Evolutionary conservation across 2,888 invertebrate genomes (phyloP), one percentile per base, ranked within the genome.

Genomic region (Lymantria monacha): DNA sequence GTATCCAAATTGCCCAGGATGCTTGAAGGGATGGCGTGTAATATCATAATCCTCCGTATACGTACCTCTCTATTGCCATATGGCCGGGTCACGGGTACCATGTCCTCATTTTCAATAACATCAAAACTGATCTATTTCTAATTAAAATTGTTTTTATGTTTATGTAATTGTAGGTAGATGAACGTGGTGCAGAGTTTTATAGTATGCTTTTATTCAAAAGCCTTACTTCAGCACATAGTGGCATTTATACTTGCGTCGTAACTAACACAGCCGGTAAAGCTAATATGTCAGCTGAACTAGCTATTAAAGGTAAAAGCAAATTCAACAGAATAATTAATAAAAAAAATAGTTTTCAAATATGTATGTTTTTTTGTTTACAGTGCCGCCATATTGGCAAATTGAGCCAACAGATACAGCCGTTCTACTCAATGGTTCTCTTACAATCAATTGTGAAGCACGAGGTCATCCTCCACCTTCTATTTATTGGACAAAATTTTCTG

Each of bases 381-480:
- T 96, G 67, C 95, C 96, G 46, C 96, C 96, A 54, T 95, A 94
- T 70, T 95, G 96, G 94, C 92, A 94, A 70, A 91, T 94, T 51
- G 96, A 96, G 77, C 96, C 95, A 7, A 92, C 93, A 67, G 95
- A 96, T 77, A 92, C 93, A 46, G 94, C 95, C 51, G 94, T 95
- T 44, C 92, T 96, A 64, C 91, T 95, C 13, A 96, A 96, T 61
- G 94, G 95, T 62, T 93, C 94, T 46, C 92, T 95, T 52, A 93
- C 94, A 53, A 93, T 97, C 58, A 94, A 94, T 77, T 97, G 97
- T 76, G 94, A 94, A 74, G 96, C 96, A 1, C 93, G 94, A 65
- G 97, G 97, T 53, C 96, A 95, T 86, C 97, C 97, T 10, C 88
- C 93, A 59, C 96, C 96, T 22, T 88, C 92, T 59, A 94, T 95